Conservation (phyloP, 2,113 vertebrate genomes). For the Gymnarchus niloticus region DNA sequence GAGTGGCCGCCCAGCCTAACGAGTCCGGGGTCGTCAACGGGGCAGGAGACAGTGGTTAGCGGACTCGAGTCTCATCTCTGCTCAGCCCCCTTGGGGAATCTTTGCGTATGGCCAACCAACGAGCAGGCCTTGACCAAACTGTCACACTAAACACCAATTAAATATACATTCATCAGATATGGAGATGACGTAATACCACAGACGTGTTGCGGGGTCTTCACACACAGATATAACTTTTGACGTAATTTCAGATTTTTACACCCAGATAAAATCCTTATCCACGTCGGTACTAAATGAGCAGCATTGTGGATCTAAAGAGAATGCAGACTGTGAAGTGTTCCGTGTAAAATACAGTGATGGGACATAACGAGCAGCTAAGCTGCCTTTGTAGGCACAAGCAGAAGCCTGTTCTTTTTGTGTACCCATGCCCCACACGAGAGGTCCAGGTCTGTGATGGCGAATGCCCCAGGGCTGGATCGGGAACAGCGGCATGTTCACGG, state of each 20-base stretch:
- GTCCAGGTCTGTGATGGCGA: background rate
- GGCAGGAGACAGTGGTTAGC: constrained; percentile 36
- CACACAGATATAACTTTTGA: background rate
- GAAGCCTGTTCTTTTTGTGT: background rate
- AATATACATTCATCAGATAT: background rate
- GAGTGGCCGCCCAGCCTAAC: constrained; percentile 38
- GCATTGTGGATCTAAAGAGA: background rate
- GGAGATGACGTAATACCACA: background rate
- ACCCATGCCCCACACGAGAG: background rate
- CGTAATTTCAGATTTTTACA: background rate
- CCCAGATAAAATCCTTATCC: background rate
- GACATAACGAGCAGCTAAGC: background rate
- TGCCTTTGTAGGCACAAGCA: background rate
- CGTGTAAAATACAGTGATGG: background rate
- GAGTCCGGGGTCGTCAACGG: constrained; percentile 40
- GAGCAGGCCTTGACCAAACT: background rate
- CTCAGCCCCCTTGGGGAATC: background rate
- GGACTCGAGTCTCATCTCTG: background rate
- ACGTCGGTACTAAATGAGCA: background rate
- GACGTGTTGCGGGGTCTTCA: background rate
- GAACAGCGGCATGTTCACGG: background rate
- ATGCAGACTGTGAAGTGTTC: background rate
- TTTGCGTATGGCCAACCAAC: background rate
- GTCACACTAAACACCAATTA: background rate
- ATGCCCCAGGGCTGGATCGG: background rate